phyloP scores from a whole-genome alignment of 2,888 invertebrate species.

The Crioceris asparagi region DNA sequence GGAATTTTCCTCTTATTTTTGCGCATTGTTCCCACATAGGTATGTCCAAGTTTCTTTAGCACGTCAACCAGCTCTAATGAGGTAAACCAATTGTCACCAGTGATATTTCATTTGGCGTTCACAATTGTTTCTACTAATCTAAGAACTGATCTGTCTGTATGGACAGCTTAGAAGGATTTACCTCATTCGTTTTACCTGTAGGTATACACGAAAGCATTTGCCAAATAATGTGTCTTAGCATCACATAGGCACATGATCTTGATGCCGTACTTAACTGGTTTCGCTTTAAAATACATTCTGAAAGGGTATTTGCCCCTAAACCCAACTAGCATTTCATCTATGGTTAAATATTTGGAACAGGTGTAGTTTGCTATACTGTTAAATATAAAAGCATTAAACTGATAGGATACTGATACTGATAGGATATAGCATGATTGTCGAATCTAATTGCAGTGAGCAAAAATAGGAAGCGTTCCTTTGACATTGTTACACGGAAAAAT shows the following conservation, averaged over 20 bases:
- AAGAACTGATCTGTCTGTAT: conserved; percentile 8
- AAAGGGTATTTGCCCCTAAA: conserved; percentile 7
- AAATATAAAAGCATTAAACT: no score
- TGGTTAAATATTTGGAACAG: conserved; percentile 2
- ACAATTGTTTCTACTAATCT: conserved; percentile 14
- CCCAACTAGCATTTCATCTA: conserved; percentile 2
- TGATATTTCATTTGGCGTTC: conserved; percentile 20
- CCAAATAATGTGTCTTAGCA: conserved; percentile 4
- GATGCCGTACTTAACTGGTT: conserved; percentile 13
- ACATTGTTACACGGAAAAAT: conserved; percentile 12
- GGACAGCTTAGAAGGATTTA: not conserved
- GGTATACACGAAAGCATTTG: not conserved
- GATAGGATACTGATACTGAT: no score
- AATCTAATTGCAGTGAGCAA: conserved; percentile 8
- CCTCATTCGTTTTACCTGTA: not conserved
- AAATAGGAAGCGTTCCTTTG: conserved; percentile 7
- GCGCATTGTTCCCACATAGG: conserved; percentile 22
- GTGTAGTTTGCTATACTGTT: conserved; percentile 12
- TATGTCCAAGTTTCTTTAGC: conserved; percentile 14
- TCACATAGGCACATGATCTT: conserved; percentile 15
- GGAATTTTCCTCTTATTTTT: conserved; percentile 26
- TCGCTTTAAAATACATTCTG: conserved; percentile 13
- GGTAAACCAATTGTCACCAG: conserved; percentile 21
- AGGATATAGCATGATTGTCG: conserved; percentile 9
- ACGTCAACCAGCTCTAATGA: conserved; percentile 16